Evolutionary conservation across 2,888 invertebrate species (phyloP).

Genomic region (Chironomus riparius): DNA sequence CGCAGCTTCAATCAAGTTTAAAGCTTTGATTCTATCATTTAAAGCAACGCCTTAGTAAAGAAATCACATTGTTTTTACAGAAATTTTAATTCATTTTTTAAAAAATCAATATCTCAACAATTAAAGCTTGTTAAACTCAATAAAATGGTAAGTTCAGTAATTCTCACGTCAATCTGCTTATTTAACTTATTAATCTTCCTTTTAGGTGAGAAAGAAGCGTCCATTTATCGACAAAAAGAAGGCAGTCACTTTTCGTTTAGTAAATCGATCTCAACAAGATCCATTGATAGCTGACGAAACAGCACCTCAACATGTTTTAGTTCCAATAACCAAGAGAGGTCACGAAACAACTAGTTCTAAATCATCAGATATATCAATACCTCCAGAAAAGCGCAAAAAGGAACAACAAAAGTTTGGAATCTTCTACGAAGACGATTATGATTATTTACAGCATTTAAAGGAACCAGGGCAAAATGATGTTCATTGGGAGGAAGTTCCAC

Average conservation of each 20-base stretch:
- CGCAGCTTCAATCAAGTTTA: no score
- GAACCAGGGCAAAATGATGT: slow-evolving; percentile 35
- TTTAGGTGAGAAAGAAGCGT: slow-evolving; percentile 59
- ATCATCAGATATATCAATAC: slow-evolving; percentile 28
- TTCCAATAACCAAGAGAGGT: slow-evolving; percentile 47
- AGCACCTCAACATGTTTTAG: slow-evolving; percentile 79
- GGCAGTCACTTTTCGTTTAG: slow-evolving; percentile 82
- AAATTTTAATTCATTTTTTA: not conserved
- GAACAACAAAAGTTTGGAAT: slow-evolving; percentile 82
- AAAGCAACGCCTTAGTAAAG: not conserved
- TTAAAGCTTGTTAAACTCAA: not conserved
- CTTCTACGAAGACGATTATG: slow-evolving; percentile 89
- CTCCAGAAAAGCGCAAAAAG: slow-evolving; percentile 49
- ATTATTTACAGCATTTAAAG: slow-evolving; percentile 83
- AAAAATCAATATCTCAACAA: not conserved
- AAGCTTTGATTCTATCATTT: no score
- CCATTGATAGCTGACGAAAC: slow-evolving; percentile 80
- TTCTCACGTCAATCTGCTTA: no score
- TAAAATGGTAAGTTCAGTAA: not conserved
- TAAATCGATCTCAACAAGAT: slow-evolving; percentile 90
- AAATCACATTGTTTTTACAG: not conserved
- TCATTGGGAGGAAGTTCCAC: slow-evolving; percentile 41
- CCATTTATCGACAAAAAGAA: slow-evolving; percentile 88
- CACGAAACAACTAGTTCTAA: slow-evolving; percentile 16
- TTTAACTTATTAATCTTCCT: not conserved